phyloP scores from a whole-genome alignment of 1,140 invertebrate species.

The Drosophila teissieri region DNA sequence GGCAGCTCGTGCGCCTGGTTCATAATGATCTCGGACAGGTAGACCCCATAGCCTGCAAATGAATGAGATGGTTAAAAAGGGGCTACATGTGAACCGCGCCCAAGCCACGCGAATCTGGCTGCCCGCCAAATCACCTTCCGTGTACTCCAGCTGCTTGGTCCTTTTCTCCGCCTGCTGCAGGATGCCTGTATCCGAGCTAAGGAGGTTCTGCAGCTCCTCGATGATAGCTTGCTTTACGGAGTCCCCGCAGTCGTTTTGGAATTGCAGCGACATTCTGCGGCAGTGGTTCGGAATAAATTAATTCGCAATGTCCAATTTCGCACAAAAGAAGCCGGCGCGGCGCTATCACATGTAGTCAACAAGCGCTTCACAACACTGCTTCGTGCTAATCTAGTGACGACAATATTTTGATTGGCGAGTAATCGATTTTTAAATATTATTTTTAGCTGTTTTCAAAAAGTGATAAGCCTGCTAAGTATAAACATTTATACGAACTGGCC shows the following conservation, averaged over 20 bases:
- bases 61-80: neutral
- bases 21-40: slow-evolving; percentile 90
- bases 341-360: slow-evolving; percentile 12
- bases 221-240: slow-evolving; percentile 80
- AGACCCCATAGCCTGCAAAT: slow-evolving; percentile 89
- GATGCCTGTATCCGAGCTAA: slow-evolving; percentile 71
- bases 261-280: slow-evolving; percentile 68
- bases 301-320: slow-evolving; percentile 31
- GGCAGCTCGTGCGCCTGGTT: slow-evolving; percentile 88
- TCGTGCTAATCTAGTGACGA: neutral
- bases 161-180: slow-evolving; percentile 72
- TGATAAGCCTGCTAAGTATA: neutral
- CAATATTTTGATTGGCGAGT: neutral
- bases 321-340: slow-evolving; percentile 37
- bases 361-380: neutral
- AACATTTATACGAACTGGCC: too few species aligned
- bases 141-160: slow-evolving; percentile 81
- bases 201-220: slow-evolving; percentile 80
- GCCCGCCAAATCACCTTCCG: slow-evolving; percentile 79
- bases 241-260: slow-evolving; percentile 76
- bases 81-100: neutral
- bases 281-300: neutral
- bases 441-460: neutral
- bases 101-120: slow-evolving; percentile 12
- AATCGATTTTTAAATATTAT: neutral